A percentile compares a stretch with the other conserved stretches of the same genome.
phyloP scores from a whole-genome alignment of 2,888 invertebrate genomes.

The Chloroclysta siterata region DNA sequence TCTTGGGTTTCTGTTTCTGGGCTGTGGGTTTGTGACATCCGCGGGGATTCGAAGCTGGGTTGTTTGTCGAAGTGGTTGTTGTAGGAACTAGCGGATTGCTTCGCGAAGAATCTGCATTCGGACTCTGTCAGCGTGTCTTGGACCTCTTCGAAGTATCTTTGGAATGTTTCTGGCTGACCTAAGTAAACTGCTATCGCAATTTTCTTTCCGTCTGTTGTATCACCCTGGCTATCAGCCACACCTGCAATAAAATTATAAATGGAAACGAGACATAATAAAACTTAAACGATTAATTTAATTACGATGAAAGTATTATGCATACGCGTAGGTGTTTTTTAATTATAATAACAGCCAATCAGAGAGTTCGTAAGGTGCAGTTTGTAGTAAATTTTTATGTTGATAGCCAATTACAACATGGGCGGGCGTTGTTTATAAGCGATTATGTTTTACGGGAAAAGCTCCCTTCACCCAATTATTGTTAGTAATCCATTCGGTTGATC shows the following conservation, averaged over 20 bases:
- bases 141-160: constrained; percentile 88
- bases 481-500: constrained; percentile 28
- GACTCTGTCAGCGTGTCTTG: constrained; percentile 87
- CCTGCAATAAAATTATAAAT: constrained; percentile 54
- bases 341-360: constrained; percentile 28
- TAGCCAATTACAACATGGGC: constrained; percentile 31
- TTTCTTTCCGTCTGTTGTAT: constrained; percentile 93
- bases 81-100: constrained; percentile 75
- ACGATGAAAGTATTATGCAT: constrained; percentile 1
- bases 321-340: constrained; percentile 27
- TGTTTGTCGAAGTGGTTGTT: constrained; percentile 80
- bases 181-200: constrained; percentile 95
- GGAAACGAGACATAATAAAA: not conserved
- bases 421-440: constrained; percentile 28
- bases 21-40: constrained; percentile 77
- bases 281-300: constrained; percentile 7
- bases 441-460: constrained; percentile 31
- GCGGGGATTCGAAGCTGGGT: constrained; percentile 77
- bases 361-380: constrained; percentile 12
- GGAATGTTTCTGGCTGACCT: constrained; percentile 92
- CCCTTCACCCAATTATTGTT: constrained; percentile 34
- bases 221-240: constrained; percentile 85
- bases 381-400: constrained; percentile 32
- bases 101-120: constrained; percentile 85
- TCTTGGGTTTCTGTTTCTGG: constrained; percentile 77